Base-by-base conservation (phyloP, 2,113 vertebrate species). In the Saimiri boliviensis region DNA sequence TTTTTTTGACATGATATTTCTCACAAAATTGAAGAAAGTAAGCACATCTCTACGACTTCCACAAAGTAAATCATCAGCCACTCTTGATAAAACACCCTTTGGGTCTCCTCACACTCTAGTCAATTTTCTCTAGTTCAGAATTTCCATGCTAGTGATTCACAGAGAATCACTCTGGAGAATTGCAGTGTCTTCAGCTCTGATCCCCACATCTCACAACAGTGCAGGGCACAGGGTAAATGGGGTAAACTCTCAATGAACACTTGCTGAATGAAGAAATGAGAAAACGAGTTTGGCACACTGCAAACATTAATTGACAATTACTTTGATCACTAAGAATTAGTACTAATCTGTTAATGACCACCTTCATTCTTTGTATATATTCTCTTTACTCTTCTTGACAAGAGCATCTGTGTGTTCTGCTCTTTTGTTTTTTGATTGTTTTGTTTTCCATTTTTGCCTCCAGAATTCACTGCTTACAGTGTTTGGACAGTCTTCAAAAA, bases 401-500 rank as follows among this genome's bases (percentile, higher is more conserved):
- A 77, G 7, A 6, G 5, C 17, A 1, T 86, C 45, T 84, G 32
- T 19, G 47, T 49, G 27, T 21, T 54, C 86, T 37, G 27, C 17
- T 89, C 27, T 90, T 83, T 13, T 63, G n/a, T 37, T 83, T 71
- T 21, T n/a, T 77, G 25, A 19, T 20, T 52, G n/a, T 77, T 76
- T 87, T 85, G 23, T 42, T 81, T 68, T 45, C 58, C 37, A 77
- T 81, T 82, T 95, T 58, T 5, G 1, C 35, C 58, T 86, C 52
- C 68, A 89, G 56, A 93, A 88, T 30, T 68, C 47, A 88, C 16
- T 12, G 8, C 77, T 95, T 86, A 66, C 40, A 87, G 79, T 60
- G 94, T 86, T 76, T 92, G 47, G 47, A 74, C 74, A 86, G 54
- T 89, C 47, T 88, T 89, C 58, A 92, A 80, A 89, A 91, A 68